These are phyloP conservation scores for Amaurobius ferox DNA, from an alignment of 2,888 invertebrate species.

Conservation along the genomic window DNA sequence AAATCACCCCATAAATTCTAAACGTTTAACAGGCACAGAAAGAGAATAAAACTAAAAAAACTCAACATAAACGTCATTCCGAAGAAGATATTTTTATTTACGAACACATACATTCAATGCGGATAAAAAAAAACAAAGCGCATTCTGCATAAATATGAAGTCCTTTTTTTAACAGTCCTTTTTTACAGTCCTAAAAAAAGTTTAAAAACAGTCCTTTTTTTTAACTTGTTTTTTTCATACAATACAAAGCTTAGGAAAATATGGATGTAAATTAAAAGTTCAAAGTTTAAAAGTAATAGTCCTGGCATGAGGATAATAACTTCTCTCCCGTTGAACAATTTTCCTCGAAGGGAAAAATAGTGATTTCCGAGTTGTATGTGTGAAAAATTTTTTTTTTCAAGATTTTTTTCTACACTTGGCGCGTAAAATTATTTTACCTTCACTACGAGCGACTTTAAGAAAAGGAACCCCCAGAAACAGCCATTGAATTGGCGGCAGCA, in stretches of 20 bases:
- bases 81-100: not conserved
- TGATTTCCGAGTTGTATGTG: not conserved
- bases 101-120: not conserved
- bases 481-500: not conserved
- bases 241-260: not conserved
- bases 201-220: no score
- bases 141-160: not conserved
- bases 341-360: not conserved
- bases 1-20: not conserved
- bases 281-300: conserved; percentile 15
- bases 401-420: not conserved
- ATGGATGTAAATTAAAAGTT: conserved; percentile 1
- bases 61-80: not conserved
- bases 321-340: not conserved
- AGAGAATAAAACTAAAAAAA: not conserved
- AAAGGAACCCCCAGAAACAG: not conserved
- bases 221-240: no score
- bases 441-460: not conserved
- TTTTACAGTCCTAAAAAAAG: no score
- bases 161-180: no score
- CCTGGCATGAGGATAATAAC: not conserved
- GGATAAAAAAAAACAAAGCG: not conserved
- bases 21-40: not conserved
- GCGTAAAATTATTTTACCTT: conserved; percentile 13
- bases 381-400: not conserved